Base-by-base conservation (phyloP, 2,888 invertebrate species). In the Geotrupes spiniger region DNA sequence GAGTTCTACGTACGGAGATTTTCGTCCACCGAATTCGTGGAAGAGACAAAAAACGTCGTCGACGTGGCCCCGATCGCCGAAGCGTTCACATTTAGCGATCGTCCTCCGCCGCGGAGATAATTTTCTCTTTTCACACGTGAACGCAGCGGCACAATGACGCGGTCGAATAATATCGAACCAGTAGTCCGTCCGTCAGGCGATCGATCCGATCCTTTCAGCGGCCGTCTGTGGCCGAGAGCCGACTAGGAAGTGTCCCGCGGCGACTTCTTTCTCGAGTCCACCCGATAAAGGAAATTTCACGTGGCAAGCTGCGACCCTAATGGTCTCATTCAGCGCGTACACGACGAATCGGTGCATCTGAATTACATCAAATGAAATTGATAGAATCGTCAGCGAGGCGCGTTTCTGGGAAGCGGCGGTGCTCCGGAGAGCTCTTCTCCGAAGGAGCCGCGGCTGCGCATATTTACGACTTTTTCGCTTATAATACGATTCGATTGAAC, bases 291-390 rank as follows among this genome's bases (percentile, higher is more conserved):
- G 14, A 15, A 33, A 33, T 33, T 33, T 33, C 33, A 33, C 14
- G 15, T 12, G 15, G 33, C 33, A 33, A 33, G 33, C 33, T 33
- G 33, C 15, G 33, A 14, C 33, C 33, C 33, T 33, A 33, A 33
- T 33, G 33, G 33, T 15, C 33, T 12, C 33, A 33, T 33, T 33
- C 33, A 33, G 8, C 12, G 29, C 10, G 33, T 21, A 21, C 21
- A 21, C 33, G 33, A 14, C 33, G 33, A 33, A 33, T 33, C 33
- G 33, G 33, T 33, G 15, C 12, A 33, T 15, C 33, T 33, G 33
- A 33, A 33, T 33, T 15, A 33, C 33, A 33, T 33, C 33, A 33
- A 33, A 33, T 33, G 33, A 14, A 15, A 33, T 33, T 33, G 33
- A 33, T 33, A 33, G 33, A 33, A 33, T 33, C 33, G 33, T 33